Conservation (phyloP, 2,888 invertebrate genomes). For the Dolomedes plantarius region DNA sequence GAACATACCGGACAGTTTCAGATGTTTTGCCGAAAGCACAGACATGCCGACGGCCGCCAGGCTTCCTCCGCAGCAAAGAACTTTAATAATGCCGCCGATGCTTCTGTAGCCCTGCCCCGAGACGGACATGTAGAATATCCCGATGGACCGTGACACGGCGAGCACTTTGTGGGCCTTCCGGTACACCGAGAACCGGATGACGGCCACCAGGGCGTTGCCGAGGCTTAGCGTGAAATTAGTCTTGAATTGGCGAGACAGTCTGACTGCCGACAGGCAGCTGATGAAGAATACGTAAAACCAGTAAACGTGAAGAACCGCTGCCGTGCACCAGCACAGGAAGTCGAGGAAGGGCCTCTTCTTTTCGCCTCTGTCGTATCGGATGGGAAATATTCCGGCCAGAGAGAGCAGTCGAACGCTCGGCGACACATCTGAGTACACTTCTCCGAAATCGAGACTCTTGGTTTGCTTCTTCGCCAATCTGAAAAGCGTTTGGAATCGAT, state of each 20-base stretch:
- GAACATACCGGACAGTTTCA: constrained; percentile 19
- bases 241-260: constrained; percentile 7
- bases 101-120: constrained; percentile 8
- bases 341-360: not conserved
- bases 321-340: not conserved
- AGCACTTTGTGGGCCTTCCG: constrained; percentile 21
- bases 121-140: constrained; percentile 11
- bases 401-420: constrained; percentile 36
- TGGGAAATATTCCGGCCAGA: constrained; percentile 34
- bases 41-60: constrained; percentile 15
- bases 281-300: constrained; percentile 40
- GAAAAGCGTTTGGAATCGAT: too few relatives aligned
- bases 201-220: constrained; percentile 34
- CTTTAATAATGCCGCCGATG: not conserved
- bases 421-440: constrained; percentile 26
- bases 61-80: not conserved
- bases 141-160: constrained; percentile 18
- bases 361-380: not conserved
- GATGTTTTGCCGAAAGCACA: constrained; percentile 27
- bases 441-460: not conserved
- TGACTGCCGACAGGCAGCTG: constrained; percentile 17
- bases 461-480: too few relatives aligned
- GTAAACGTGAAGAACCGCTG: constrained; percentile 6
- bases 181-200: constrained; percentile 30
- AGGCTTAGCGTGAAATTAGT: constrained; percentile 35